Percentiles rank a stretch among this genome's conserved stretches.
These are phyloP conservation scores for Takifugu rubripes DNA, from an alignment of 2,797 vertebrate genomes.

Conservation along the genomic window DNA sequence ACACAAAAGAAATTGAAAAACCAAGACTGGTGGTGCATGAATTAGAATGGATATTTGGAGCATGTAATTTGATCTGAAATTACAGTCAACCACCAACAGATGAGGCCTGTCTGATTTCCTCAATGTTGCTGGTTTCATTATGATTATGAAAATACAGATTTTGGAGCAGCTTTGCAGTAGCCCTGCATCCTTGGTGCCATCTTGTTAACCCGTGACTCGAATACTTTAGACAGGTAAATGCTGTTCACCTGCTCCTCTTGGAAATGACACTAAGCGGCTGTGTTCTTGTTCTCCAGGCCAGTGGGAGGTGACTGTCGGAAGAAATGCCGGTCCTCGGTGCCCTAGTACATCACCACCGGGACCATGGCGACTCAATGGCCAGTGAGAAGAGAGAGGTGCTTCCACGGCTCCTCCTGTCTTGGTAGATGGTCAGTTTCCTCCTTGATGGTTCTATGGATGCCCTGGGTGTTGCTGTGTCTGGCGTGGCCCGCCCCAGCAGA, in stretches of 20 bases:
- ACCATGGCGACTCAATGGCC: slow-evolving; percentile 91
- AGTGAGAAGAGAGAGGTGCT: slow-evolving; percentile 77
- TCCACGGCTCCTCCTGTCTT: slow-evolving; percentile 75
- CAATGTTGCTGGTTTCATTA: too few relatives aligned
- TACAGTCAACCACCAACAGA: too few relatives aligned
- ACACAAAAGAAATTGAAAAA: too few relatives aligned
- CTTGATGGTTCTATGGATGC: slow-evolving; percentile 85
- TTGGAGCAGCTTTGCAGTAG: too few relatives aligned
- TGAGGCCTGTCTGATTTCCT: too few relatives aligned
- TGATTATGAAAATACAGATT: too few relatives aligned
- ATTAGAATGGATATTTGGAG: too few relatives aligned
- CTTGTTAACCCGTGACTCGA: too few relatives aligned
- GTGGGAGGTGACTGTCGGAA: slow-evolving; percentile 80
- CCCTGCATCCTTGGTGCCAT: too few relatives aligned
- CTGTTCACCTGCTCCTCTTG: background rate
- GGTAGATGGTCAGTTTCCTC: slow-evolving; percentile 83
- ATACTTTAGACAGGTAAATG: too few relatives aligned
- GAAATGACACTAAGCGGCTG: background rate
- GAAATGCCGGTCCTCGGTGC: slow-evolving; percentile 91
- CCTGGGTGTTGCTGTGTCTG: slow-evolving; percentile 79
- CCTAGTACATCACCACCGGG: slow-evolving; percentile 77
- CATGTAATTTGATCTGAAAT: too few relatives aligned
- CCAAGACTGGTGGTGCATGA: too few relatives aligned
- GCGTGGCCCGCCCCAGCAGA: slow-evolving; percentile 63
- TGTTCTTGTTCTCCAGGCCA: slow-evolving; percentile 52